Conservation (phyloP, 2,888 invertebrate genomes). For the Nematopogon swammerdamellus region DNA sequence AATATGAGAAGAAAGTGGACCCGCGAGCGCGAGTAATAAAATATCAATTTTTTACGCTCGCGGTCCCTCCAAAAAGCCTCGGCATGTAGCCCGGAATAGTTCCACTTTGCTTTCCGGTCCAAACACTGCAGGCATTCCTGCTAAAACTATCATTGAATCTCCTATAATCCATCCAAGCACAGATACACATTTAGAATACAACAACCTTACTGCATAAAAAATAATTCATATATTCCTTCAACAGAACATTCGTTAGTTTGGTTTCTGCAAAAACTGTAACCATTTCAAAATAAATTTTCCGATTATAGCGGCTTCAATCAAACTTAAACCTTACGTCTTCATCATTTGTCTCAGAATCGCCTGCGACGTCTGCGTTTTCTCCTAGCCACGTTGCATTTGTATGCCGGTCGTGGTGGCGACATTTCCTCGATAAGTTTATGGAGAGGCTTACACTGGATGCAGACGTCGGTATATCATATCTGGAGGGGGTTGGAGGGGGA, state of each 20-base stretch:
- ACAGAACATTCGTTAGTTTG: background rate
- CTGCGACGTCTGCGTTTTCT: no score
- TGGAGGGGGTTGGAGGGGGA: no score
- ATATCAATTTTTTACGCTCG: background rate
- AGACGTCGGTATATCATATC: background rate
- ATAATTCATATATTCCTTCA: background rate
- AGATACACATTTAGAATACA: no score
- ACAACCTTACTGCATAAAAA: background rate
- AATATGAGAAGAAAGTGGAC: background rate
- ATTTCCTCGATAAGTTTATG: background rate
- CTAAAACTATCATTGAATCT: background rate
- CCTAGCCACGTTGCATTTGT: background rate
- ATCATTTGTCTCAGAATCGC: no score
- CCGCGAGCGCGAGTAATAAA: background rate
- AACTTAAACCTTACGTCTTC: no score
- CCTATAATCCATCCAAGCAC: background rate
- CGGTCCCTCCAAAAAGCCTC: background rate
- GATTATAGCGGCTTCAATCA: no score
- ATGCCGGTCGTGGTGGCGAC: background rate
- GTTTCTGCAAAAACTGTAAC: background rate
- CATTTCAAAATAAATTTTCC: background rate
- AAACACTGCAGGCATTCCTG: background rate
- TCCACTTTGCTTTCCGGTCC: background rate
- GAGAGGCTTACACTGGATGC: background rate
- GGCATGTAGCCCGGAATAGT: background rate